These are phyloP conservation scores for Enteromius treurensis DNA, from an alignment of 2,797 vertebrate species.

Conservation along the genomic window DNA sequence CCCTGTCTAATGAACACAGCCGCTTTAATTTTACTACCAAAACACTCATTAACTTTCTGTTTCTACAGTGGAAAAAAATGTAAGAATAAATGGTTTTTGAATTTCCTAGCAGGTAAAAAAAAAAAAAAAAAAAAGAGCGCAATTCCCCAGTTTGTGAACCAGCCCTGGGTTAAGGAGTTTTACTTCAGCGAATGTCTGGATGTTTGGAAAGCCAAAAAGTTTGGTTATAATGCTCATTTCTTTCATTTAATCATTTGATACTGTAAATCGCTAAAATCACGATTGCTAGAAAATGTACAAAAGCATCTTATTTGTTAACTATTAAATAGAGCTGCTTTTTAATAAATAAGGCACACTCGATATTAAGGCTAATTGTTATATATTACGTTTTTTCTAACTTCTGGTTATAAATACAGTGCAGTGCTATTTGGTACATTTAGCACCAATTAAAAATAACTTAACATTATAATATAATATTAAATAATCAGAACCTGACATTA, in stretches of 20 bases:
- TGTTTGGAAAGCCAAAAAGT: background rate
- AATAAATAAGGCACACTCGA: background rate
- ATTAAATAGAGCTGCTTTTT: no score
- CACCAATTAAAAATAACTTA: background rate
- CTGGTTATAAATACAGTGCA: background rate
- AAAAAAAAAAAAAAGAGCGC: background rate
- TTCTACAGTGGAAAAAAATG: background rate
- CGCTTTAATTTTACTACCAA: slow-evolving; percentile 45
- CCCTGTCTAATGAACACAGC: slow-evolving; percentile 47
- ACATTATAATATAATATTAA: background rate
- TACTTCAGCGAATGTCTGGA: background rate
- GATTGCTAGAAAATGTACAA: background rate
- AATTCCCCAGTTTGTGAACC: background rate
- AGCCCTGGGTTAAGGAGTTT: background rate
- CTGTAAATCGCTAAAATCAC: background rate
- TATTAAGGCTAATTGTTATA: background rate
- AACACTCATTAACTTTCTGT: background rate
- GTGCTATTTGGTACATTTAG: background rate
- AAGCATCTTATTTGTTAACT: background rate
- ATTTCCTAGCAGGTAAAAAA: background rate
- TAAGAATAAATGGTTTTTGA: background rate
- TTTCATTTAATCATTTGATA: background rate
- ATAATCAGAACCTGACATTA: background rate
- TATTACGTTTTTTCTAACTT: background rate
- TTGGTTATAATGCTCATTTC: background rate